Conservation (phyloP, 1,140 invertebrate genomes). For the Papilio dardanus region DNA sequence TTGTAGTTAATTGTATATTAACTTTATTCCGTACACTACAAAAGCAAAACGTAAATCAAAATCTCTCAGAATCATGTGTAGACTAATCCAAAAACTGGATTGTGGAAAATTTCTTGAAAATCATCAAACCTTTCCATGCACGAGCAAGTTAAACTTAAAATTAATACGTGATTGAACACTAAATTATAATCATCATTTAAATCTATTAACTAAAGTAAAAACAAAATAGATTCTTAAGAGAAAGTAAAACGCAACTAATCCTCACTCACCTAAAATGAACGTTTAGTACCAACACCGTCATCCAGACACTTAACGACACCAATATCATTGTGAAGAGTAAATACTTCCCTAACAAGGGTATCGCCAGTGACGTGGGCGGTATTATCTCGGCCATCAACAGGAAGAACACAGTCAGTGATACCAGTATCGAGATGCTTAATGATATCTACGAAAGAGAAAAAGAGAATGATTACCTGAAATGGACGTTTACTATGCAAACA, state of each 20-base stretch:
- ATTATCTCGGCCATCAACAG: slow-evolving; percentile 98
- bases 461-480: slow-evolving; percentile 92
- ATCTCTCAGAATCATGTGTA: not conserved
- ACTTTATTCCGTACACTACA: not conserved
- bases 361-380: slow-evolving; percentile 97
- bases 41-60: slow-evolving; percentile 2
- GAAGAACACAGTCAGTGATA: slow-evolving; percentile 99
- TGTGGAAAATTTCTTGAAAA: slow-evolving; percentile 19
- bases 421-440: slow-evolving; percentile 98
- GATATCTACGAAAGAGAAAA: slow-evolving; percentile 86
- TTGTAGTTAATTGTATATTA: not conserved
- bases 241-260: slow-evolving; percentile 37
- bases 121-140: slow-evolving; percentile 23
- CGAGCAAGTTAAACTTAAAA: slow-evolving; percentile 22
- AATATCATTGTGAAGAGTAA: slow-evolving; percentile 98
- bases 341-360: slow-evolving; percentile 98
- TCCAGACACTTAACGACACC: slow-evolving; percentile 97
- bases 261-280: slow-evolving; percentile 96
- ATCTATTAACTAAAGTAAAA: slow-evolving; percentile 4
- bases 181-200: not conserved
- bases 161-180: slow-evolving; percentile 9
- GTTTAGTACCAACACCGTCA: slow-evolving; percentile 98
- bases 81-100: not conserved
- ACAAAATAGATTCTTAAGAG: slow-evolving; percentile 28
- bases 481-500: slow-evolving; percentile 97